Base-by-base conservation (phyloP, 2,113 vertebrate genomes). In the Chiloscyllium plagiosum region DNA sequence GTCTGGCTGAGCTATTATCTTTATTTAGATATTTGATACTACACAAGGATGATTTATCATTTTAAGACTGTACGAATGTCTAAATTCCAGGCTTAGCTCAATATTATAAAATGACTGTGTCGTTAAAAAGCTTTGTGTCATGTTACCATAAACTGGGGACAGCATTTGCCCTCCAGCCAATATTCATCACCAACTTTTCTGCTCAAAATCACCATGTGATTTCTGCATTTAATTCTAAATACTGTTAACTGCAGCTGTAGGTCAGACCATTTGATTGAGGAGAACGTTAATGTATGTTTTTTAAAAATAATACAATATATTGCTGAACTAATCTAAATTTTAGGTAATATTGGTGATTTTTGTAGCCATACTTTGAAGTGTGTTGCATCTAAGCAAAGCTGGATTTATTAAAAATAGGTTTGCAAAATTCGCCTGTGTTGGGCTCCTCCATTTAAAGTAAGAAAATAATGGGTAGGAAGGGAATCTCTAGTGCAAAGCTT, bases 81-180 rank as follows among this genome's bases (percentile, higher is more conserved):
- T n/a, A n/a, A n/a, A n/a, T n/a, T n/a, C n/a, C n/a, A n/a, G n/a
- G n/a, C n/a, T n/a, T n/a, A n/a, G n/a, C n/a, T n/a, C n/a, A n/a
- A n/a, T n/a, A n/a, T n/a, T n/a, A n/a, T n/a, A n/a, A n/a, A n/a
- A n/a, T n/a, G n/a, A n/a, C n/a, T n/a, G n/a, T n/a, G n/a, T n/a
- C n/a, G n/a, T n/a, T n/a, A n/a, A n/a, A 94, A 26, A 94, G 93
- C 10, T 69, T 94, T 94, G 85, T 50, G 24, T 70, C 68, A 70
- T 42, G 70, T 94, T 24, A 22, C 42, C 68, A 69, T 47, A 50
- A 69, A 47, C 70, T 94, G 37, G 15, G 68, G 37, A 37, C 65
- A 94, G 37, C 50, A 24, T 29, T 20, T n/a, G 12, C 10, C n/a
- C 37, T 26, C 50, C 68, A 69, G 10, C 42, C 68, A 47, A 65